Evolutionary conservation across 2,113 vertebrate species (phyloP).

Genomic region (Zosterops lateralis): DNA sequence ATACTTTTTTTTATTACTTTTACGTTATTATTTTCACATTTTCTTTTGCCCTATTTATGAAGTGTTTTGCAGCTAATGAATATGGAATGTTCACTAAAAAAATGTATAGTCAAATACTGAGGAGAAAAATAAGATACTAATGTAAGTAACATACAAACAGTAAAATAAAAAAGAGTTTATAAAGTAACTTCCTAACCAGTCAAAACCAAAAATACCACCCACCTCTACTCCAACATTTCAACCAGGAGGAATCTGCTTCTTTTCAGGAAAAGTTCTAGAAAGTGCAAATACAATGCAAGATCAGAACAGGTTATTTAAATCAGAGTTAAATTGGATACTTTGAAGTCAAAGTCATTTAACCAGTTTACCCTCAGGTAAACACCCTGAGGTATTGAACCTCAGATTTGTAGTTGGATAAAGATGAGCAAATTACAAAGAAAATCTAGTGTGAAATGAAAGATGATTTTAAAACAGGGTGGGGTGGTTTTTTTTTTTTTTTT

Average conservation of each 20-base stretch:
- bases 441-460: background rate
- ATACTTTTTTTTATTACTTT: background rate
- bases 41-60: background rate
- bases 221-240: background rate
- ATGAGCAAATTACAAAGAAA: background rate
- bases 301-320: background rate
- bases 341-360: background rate
- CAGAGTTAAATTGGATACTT: background rate
- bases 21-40: background rate
- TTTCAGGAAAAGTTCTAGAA: background rate
- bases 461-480: background rate
- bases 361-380: background rate
- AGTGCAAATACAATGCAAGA: background rate
- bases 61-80: background rate
- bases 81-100: background rate
- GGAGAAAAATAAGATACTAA: background rate
- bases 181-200: background rate
- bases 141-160: background rate
- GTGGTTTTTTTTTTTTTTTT: too few species aligned
- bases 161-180: background rate
- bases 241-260: background rate
- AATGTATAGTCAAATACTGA: background rate
- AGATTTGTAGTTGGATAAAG: background rate
- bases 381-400: background rate
- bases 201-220: background rate